Evolutionary conservation across 2,113 vertebrate genomes (phyloP).

Genomic region (Dendropsophus ebraccatus): DNA sequence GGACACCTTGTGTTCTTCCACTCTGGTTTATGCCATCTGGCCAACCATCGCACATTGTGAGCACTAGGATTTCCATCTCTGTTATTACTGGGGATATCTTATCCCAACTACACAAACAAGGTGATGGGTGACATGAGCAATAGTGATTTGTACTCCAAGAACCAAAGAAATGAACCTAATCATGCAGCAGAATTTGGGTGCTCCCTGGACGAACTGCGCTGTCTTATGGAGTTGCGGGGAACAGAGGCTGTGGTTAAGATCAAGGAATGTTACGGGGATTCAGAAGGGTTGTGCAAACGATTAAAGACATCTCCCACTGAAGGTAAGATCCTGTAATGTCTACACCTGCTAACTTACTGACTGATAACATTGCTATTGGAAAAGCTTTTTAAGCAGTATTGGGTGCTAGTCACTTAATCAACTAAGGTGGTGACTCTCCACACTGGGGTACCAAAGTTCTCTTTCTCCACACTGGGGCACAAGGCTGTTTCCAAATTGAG

Average conservation of each 20-base stretch:
- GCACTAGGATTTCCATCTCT: neutral
- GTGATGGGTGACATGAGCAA: conserved; percentile 98
- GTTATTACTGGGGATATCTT: conserved; percentile 6
- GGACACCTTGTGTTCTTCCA: conserved; percentile 65
- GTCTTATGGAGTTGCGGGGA: conserved; percentile 96
- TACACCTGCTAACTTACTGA: neutral
- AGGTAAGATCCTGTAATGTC: conserved; percentile 75
- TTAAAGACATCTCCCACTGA: conserved; percentile 94
- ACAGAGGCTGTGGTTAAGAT: conserved; percentile 95
- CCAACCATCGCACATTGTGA: neutral
- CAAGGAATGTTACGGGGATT: conserved; percentile 92
- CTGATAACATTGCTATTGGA: neutral
- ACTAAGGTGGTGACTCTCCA: neutral
- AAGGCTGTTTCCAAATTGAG: neutral
- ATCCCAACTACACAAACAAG: conserved; percentile 59
- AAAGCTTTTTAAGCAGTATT: neutral
- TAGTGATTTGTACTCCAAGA: conserved; percentile 99
- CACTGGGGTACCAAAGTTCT: too few relatives aligned
- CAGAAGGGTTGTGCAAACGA: conserved; percentile 91
- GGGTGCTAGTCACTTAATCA: neutral
- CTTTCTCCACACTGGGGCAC: neutral
- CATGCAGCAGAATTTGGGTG: conserved; percentile 91
- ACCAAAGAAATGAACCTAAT: conserved; percentile 95
- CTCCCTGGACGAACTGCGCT: conserved; percentile 91
- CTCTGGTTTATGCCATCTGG: conserved; percentile 8